phyloP scores from a whole-genome alignment of 2,888 invertebrate genomes.

The Drosophila villosipedis region DNA sequence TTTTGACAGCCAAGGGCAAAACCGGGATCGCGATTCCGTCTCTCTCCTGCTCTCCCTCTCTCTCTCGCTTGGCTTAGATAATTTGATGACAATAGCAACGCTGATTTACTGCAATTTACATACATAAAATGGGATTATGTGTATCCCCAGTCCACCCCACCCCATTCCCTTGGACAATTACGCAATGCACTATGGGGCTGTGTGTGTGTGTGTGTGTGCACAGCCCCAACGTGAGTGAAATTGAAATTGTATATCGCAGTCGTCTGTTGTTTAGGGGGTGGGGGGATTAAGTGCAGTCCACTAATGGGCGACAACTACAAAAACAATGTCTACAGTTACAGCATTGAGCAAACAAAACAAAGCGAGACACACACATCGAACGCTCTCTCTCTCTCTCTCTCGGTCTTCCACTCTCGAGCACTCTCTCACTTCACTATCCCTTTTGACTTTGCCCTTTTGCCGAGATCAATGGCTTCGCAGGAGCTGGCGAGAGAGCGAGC shows the following conservation, averaged over 20 bases:
- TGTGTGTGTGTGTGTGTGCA: conserved; percentile 1
- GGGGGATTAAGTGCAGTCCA: conserved; percentile 57
- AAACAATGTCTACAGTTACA: conserved; percentile 56
- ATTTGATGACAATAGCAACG: conserved; percentile 67
- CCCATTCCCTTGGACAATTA: conserved; percentile 51
- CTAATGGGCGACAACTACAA: conserved; percentile 45
- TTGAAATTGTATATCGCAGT: conserved; percentile 70
- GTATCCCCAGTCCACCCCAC: conserved; percentile 4
- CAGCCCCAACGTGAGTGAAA: conserved; percentile 57
- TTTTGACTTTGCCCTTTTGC: conserved; percentile 19
- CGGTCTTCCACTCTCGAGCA: not conserved
- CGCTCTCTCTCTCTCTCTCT: not conserved
- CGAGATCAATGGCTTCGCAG: conserved; percentile 38
- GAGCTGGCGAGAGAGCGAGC: conserved; percentile 22
- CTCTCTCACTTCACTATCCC: conserved; percentile 10
- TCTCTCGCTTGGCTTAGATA: conserved; percentile 18
- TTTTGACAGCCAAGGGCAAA: not conserved
- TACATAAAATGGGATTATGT: conserved; percentile 34
- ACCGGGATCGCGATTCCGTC: conserved; percentile 15
- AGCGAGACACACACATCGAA: not conserved
- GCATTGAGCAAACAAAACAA: conserved; percentile 32
- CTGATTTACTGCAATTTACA: conserved; percentile 64
- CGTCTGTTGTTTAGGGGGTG: conserved; percentile 2
- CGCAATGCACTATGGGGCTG: conserved; percentile 56
- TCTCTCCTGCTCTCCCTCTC: not conserved